Conservation (phyloP, 1,140 invertebrate species). For the fruit fly (Drosophila melanogaster) region Release_6_plus_ISO1_MT NC_004354.4:7739001-7739500, state of each 20-base stretch:
- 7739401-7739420: slow-evolving; percentile 31
- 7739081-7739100: slow-evolving; percentile 27
- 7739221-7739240: not conserved
- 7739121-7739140: slow-evolving; percentile 17
- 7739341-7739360: slow-evolving; percentile 22
- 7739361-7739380: slow-evolving; percentile 24
- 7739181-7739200: slow-evolving; percentile 35
- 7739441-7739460: slow-evolving; percentile 17
- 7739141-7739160: slow-evolving; percentile 19
- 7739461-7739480: slow-evolving; percentile 26
- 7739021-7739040: slow-evolving; percentile 94
- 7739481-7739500: slow-evolving; percentile 42
- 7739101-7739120: slow-evolving; percentile 24
- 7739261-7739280: slow-evolving; percentile 13
- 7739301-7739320: slow-evolving; percentile 24
- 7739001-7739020: slow-evolving; percentile 94
- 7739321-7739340: slow-evolving; percentile 21
- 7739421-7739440: slow-evolving; percentile 10
- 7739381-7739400: slow-evolving; percentile 20
- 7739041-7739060: slow-evolving; percentile 7
- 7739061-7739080: slow-evolving; percentile 23
- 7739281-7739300: slow-evolving; percentile 5
- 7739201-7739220: slow-evolving; percentile 40
- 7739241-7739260: slow-evolving; percentile 10
- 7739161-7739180: slow-evolving; percentile 28